Base-by-base conservation (phyloP, 1,140 invertebrate genomes). In the Oedothorax gibbosus region DNA sequence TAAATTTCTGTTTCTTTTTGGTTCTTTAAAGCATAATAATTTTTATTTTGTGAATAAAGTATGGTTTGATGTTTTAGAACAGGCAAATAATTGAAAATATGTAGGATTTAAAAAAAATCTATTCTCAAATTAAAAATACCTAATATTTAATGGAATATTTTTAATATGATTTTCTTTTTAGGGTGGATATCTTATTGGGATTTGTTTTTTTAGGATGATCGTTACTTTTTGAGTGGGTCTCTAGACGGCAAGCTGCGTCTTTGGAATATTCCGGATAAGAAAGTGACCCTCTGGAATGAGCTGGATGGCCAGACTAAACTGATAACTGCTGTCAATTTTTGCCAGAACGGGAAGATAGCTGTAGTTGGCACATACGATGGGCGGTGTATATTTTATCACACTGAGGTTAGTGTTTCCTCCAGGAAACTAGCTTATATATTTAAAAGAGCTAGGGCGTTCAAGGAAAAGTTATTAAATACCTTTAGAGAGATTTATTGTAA, bases 181-280 rank as follows among this genome's bases (percentile, higher is more conserved):
- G 5, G 5, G 35, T 35, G 35, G 35, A 35, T 35, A 2, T 5
- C 35, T 35, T 35, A 35, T 35, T 35, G 35, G 35, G 5, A 35
- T 66, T 53, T 66, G 15, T 78, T 64, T 69, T 85, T 85, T 8
- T 86, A 90, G 91, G 97, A 98, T 90, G 97, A 99, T 91, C 91
- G 97, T 18, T 99, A 98, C 90, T 99, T 99, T 89, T 91, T 99
- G 3, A 98, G 96, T 87, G 97, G 97, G 15, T 98, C 96, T 18
- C 90, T 99, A 11, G 98, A 99, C 91, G 97, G 97, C 15, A 99
- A 99, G 91, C 91, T 99, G n/a, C 92, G 98, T 9, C 90, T 99
- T 0, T 99, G 98, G 98, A 99, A 99, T 90, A 99, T 99, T 89
- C 97, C 98, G 0, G 98, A 99, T 89, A 99, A 99, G 89, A 99